Evolutionary conservation across 2,797 vertebrate species (phyloP).

Genomic region (Rhabdomys pumilio): DNA sequence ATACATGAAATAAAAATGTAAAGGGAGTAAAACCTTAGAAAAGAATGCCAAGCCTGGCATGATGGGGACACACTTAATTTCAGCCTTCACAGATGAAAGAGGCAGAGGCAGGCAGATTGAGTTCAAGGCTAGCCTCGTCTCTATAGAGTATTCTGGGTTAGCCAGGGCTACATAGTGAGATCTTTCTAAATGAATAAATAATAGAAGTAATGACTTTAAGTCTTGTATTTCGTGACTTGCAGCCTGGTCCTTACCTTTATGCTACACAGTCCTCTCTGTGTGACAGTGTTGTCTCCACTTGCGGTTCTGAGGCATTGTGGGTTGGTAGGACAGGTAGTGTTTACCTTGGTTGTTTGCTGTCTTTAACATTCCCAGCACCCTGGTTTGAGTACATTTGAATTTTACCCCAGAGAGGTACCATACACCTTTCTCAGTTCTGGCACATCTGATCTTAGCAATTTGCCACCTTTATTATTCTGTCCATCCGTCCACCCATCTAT

Average conservation of each 20-base stretch:
- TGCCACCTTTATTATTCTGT: background rate
- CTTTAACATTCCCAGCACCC: background rate
- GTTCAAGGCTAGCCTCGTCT: background rate
- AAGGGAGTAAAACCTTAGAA: background rate
- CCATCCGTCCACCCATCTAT: background rate
- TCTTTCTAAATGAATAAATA: background rate
- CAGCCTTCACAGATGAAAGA: background rate
- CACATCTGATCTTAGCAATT: background rate
- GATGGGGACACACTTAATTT: background rate
- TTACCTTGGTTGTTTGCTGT: background rate
- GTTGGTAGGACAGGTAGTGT: background rate
- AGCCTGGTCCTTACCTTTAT: background rate
- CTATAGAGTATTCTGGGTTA: background rate
- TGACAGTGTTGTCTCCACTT: no score
- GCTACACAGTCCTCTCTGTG: rapidly evolving
- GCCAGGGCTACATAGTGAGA: background rate
- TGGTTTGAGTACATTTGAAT: constrained; percentile 41
- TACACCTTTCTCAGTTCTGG: background rate
- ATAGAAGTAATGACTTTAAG: background rate
- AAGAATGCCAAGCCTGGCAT: background rate
- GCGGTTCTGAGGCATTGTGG: background rate
- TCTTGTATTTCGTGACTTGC: background rate
- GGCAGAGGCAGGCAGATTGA: background rate
- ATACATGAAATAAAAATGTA: background rate
- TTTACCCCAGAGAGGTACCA: background rate